A percentile compares a stretch with the other conserved stretches of the same genome.
These are phyloP conservation scores for Calameuta pallipes DNA, from an alignment of 2,888 invertebrate genomes.

Conservation along the genomic window DNA sequence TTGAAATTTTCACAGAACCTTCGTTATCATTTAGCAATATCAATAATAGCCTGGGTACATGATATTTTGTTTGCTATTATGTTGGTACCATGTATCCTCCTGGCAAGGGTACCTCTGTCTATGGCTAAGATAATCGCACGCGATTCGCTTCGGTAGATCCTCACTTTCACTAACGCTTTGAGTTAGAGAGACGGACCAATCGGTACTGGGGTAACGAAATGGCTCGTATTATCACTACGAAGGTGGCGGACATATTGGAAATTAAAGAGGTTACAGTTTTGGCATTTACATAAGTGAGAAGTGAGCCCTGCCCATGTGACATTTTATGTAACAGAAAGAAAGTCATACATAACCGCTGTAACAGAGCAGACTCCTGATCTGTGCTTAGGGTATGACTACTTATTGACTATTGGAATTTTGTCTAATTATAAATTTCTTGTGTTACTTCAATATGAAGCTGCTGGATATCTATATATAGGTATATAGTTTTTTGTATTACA, in stretches of 20 bases:
- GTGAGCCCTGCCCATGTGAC: background rate
- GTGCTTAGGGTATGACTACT: background rate
- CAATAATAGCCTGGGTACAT: background rate
- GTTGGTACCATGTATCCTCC: background rate
- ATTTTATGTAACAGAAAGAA: conserved; percentile 20
- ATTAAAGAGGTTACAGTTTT: conserved; percentile 6
- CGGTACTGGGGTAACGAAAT: background rate
- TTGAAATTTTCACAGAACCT: background rate
- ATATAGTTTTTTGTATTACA: background rate
- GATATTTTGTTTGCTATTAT: background rate
- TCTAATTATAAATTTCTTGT: background rate
- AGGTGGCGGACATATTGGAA: background rate
- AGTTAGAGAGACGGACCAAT: background rate
- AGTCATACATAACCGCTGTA: conserved; percentile 6
- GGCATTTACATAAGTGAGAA: conserved; percentile 5
- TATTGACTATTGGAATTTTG: background rate
- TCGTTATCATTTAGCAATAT: background rate
- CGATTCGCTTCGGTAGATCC: background rate
- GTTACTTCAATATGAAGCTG: background rate
- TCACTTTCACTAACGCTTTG: background rate
- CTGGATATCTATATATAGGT: background rate
- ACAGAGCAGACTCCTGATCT: background rate
- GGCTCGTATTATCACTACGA: background rate
- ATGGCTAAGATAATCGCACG: background rate
- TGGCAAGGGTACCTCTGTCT: background rate